These are phyloP conservation scores for Itoplectis maculator DNA, from an alignment of 2,888 invertebrate genomes.

Conservation along the genomic window DNA sequence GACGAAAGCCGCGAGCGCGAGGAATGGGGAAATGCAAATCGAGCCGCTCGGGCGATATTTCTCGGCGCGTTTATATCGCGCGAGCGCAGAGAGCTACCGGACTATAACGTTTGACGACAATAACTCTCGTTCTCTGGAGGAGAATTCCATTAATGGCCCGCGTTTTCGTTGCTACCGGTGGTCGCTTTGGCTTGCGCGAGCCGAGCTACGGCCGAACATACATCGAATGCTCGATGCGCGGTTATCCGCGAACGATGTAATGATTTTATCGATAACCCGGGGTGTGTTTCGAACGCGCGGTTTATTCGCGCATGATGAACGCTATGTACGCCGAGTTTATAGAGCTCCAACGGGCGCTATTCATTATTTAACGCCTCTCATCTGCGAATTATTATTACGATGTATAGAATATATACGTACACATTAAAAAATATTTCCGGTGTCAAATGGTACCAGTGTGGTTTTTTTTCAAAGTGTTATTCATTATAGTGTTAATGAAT, in stretches of 20 bases:
- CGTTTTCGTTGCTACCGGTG: not conserved
- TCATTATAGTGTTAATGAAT: too few species aligned
- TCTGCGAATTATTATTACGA: not conserved
- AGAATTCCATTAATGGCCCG: slow-evolving; percentile 16
- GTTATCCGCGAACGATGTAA: slow-evolving; percentile 25
- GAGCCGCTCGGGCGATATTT: slow-evolving; percentile 1
- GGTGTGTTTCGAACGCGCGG: slow-evolving; percentile 2
- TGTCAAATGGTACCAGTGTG: too few species aligned
- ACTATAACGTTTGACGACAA: slow-evolving; percentile 1
- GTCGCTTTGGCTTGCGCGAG: not conserved
- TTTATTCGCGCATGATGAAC: slow-evolving; percentile 12
- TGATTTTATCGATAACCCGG: slow-evolving; percentile 19
- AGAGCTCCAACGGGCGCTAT: not conserved
- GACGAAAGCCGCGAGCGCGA: not conserved
- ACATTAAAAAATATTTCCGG: too few species aligned
- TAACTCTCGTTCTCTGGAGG: slow-evolving; percentile 13
- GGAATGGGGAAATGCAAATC: not conserved
- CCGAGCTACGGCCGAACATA: not conserved
- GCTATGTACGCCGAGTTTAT: not conserved
- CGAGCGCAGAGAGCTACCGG: not conserved
- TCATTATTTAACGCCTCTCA: not conserved
- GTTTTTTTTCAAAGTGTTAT: too few species aligned
- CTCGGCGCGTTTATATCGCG: not conserved
- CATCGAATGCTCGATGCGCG: not conserved
- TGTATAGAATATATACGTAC: too few species aligned